Percentiles rank a stretch among this genome's conserved stretches.
phyloP scores from a whole-genome alignment of 2,113 vertebrate species.

The Gallinago media region DNA sequence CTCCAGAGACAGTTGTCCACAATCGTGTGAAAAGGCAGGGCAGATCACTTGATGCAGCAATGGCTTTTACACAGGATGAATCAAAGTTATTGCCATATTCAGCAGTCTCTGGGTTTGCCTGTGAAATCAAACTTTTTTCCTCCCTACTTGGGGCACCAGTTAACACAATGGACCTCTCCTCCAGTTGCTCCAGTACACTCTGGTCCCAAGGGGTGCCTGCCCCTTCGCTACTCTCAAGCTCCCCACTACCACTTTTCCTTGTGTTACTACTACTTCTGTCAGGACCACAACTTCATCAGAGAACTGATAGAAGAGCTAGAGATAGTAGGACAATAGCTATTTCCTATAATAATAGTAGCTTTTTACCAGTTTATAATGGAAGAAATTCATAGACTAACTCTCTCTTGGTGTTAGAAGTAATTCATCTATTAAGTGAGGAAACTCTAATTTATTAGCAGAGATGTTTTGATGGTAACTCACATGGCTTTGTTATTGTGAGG shows the following conservation, averaged over 20 bases:
- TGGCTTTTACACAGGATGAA: not conserved
- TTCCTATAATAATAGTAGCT: not conserved
- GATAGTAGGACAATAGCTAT: not conserved
- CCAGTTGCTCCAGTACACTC: not conserved
- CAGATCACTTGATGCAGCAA: not conserved
- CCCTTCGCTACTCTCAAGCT: not conserved
- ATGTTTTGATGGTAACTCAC: not conserved
- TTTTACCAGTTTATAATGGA: not conserved
- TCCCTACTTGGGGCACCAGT: not conserved
- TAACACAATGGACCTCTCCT: not conserved
- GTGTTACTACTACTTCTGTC: not conserved
- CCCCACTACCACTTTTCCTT: not conserved
- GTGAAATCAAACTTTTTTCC: not conserved
- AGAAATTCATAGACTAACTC: not conserved
- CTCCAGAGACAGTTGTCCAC: fast-evolving
- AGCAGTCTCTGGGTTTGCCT: not conserved
- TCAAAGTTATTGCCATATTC: not conserved
- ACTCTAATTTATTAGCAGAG: not conserved
- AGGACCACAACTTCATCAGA: not conserved
- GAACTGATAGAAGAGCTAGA: not conserved
- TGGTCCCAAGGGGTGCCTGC: not conserved
- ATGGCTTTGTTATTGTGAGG: not conserved
- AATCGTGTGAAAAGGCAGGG: fast-evolving
- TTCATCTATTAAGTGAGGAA: not conserved
- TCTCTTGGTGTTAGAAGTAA: not conserved